Evolutionary conservation across 2,888 invertebrate species (phyloP), one percentile per base, ranked within the genome.

Genomic region (Zygaena filipendulae): DNA sequence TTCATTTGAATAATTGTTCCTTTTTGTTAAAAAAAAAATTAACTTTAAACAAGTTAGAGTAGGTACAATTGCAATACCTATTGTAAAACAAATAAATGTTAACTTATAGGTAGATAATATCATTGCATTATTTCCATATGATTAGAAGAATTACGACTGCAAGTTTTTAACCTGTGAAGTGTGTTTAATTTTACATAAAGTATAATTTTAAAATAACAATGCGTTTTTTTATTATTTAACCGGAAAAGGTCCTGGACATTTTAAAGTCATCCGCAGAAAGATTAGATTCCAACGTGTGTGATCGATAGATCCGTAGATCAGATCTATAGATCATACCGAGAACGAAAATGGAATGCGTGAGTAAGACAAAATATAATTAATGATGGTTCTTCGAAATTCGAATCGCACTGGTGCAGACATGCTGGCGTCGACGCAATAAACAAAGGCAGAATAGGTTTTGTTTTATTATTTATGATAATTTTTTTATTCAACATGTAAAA

Each of bases 311-410:
- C 57, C 66, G 47, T 72, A 75, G 75, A 74, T 74, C 72, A 49
- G 64, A 77, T 75, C 75, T 71, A 79, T 77, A 77, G 77, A 79
- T 79, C 75, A 77, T 75, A 77, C 75, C 72, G 62, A 59, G 49
- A 54, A 70, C 42, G 59, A 74, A 77, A 75, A 75, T 79, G 71
- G 70, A 75, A 74, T 75, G 75, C 72, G 71, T 74, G 77, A 77
- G 79, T 79, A 77, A 77, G 79, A 77, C 79, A 75, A 79, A 77
- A 77, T 72, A 70, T 77, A 79, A 79, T 79, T 77, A 77, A 79
- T 79, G 74, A 70, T 74, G 54, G 58, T 55, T 60, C 59, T 68
- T 64, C 64, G 48, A 74, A 71, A 75, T 70, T 74, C 64, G 74
- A 74, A 67, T 70, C 71, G 70, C 64, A 72, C 55, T 60, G 66